Evolutionary conservation across 2,888 invertebrate species (phyloP).

Genomic region (Crossocerus cetratus): DNA sequence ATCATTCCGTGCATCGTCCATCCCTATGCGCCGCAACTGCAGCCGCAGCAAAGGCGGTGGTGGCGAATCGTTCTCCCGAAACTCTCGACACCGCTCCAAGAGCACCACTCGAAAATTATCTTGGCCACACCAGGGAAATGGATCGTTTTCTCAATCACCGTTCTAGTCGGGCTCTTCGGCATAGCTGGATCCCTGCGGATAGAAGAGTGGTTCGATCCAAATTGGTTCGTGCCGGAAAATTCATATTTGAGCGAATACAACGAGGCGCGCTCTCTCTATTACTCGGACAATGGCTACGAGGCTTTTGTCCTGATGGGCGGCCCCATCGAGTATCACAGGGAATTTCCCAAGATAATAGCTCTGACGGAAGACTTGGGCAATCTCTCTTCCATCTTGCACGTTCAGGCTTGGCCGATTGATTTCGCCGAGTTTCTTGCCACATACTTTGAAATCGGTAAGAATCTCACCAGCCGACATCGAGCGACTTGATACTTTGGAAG

Average conservation of each 20-base stretch:
- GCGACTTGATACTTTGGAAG: neutral
- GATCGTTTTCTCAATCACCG: constrained; percentile 80
- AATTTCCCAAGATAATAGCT: constrained; percentile 80
- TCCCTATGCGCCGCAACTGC: constrained; percentile 77
- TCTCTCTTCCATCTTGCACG: constrained; percentile 78
- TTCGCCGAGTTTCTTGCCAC: constrained; percentile 81
- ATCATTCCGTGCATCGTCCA: constrained; percentile 84
- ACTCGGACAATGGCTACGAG: constrained; percentile 82
- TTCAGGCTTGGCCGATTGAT: constrained; percentile 83
- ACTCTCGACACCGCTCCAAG: constrained; percentile 76
- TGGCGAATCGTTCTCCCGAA: constrained; percentile 77
- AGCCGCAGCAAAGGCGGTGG: too few relatives aligned
- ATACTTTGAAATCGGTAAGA: constrained; percentile 80
- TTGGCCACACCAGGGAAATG: constrained; percentile 84
- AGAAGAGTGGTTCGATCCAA: constrained; percentile 88
- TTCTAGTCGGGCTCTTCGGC: constrained; percentile 81
- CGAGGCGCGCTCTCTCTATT: constrained; percentile 79
- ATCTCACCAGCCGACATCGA: too few relatives aligned
- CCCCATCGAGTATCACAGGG: constrained; percentile 80
- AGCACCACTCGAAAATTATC: constrained; percentile 82
- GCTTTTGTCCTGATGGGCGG: constrained; percentile 84
- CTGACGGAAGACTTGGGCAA: constrained; percentile 79
- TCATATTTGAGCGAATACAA: constrained; percentile 83
- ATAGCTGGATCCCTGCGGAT: constrained; percentile 81
- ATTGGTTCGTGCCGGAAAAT: constrained; percentile 87